phyloP scores from a whole-genome alignment of 2,113 vertebrate species.

The Rhodinocichla rosea region DNA sequence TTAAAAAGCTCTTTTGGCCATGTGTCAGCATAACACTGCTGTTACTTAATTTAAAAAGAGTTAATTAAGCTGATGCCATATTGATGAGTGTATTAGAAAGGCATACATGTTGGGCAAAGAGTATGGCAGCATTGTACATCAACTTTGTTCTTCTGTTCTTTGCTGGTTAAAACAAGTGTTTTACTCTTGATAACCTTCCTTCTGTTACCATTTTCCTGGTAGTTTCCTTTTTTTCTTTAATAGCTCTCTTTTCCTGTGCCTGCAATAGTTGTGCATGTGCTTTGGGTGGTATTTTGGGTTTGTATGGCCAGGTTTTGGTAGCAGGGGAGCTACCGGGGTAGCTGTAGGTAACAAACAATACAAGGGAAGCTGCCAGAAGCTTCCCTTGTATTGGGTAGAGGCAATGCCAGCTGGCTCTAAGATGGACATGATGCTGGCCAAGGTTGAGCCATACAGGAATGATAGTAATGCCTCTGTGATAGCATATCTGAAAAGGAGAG shows the following conservation, averaged over 20 bases:
- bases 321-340: background rate
- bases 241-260: background rate
- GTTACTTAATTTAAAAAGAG: background rate
- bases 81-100: background rate
- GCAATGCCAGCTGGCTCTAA: background rate
- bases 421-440: background rate
- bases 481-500: background rate
- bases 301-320: background rate
- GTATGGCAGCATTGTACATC: background rate
- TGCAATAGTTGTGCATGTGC: fast-evolving
- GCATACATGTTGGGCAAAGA: background rate
- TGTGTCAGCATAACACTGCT: background rate
- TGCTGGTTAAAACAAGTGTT: background rate
- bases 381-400: background rate
- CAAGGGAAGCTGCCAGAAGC: background rate
- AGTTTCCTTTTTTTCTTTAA: background rate
- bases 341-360: background rate
- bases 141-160: background rate
- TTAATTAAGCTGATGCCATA: background rate
- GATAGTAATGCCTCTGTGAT: background rate
- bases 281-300: background rate
- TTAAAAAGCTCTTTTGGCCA: background rate
- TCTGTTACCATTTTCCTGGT: background rate
- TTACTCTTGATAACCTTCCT: background rate
- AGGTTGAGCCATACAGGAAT: background rate